phyloP scores from a whole-genome alignment of 2,888 invertebrate genomes.

The Unio pictorum region DNA sequence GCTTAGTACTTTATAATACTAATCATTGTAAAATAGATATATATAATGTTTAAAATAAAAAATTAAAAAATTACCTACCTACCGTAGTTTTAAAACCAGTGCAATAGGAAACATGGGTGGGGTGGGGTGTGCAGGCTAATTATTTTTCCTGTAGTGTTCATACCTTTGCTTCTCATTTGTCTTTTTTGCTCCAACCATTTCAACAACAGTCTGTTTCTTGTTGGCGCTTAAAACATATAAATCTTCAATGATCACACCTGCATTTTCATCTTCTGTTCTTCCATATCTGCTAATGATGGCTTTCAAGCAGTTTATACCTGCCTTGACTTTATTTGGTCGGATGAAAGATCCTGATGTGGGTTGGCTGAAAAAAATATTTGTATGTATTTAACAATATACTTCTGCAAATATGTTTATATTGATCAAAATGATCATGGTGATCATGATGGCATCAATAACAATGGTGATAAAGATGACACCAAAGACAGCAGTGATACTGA shows the following conservation, averaged over 20 bases:
- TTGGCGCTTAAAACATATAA: slow-evolving; percentile 57
- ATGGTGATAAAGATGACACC: too few species aligned
- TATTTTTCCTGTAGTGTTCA: not conserved
- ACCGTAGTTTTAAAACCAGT: too few species aligned
- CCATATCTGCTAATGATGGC: slow-evolving; percentile 83
- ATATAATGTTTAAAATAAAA: too few species aligned
- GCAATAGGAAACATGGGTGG: too few species aligned
- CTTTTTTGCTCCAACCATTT: slow-evolving; percentile 93
- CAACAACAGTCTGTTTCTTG: slow-evolving; percentile 77
- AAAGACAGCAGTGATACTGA: too few species aligned
- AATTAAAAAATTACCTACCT: too few species aligned
- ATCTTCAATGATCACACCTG: slow-evolving; percentile 58
- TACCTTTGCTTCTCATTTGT: slow-evolving; percentile 79
- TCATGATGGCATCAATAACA: not conserved
- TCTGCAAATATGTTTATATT: not conserved
- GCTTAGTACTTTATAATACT: too few species aligned
- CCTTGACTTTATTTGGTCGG: slow-evolving; percentile 84
- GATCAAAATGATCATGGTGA: not conserved
- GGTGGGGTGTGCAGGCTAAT: too few species aligned
- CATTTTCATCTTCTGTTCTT: slow-evolving; percentile 61
- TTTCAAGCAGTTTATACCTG: slow-evolving; percentile 81
- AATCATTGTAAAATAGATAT: too few species aligned
- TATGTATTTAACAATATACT: not conserved
- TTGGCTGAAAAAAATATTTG: slow-evolving; percentile 72
- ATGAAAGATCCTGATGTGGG: slow-evolving; percentile 92